These are phyloP conservation scores for Drosophila ogumai DNA, from an alignment of 1,140 invertebrate genomes.

Conservation along the genomic window DNA sequence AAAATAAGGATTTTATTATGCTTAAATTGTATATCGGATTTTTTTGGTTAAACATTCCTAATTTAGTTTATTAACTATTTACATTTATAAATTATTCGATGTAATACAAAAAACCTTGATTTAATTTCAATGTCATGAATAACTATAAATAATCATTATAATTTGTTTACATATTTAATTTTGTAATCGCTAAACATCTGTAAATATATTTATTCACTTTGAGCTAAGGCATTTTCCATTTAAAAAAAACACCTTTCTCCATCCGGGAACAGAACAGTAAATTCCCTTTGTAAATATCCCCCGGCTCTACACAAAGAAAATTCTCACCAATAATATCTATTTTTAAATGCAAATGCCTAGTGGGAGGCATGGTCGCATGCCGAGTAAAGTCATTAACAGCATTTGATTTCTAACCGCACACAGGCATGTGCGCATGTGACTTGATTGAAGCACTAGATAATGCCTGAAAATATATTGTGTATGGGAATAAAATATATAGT, in stretches of 20 bases:
- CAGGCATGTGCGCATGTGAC: constrained; percentile 50
- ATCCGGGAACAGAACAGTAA: neutral
- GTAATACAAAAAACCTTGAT: neutral
- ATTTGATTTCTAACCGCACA: constrained; percentile 35
- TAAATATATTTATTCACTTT: neutral
- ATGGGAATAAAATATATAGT: constrained; percentile 28
- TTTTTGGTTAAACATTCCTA: no score
- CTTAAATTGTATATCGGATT: no score
- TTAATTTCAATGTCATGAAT: constrained; percentile 7
- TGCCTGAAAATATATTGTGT: constrained; percentile 30
- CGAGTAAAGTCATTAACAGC: constrained; percentile 61
- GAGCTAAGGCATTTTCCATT: neutral
- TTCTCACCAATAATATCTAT: constrained; percentile 51
- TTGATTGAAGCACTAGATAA: constrained; percentile 46
- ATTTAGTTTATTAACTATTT: neutral
- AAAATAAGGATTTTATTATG: no score
- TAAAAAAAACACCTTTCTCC: constrained; percentile 9
- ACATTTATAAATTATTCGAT: neutral
- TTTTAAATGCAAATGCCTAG: constrained; percentile 48
- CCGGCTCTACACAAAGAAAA: neutral
- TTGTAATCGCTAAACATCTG: neutral
- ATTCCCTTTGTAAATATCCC: constrained; percentile 10
- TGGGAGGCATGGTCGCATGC: constrained; percentile 54
- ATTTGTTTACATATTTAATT: neutral
- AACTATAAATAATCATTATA: neutral